phyloP scores from a whole-genome alignment of 1,140 invertebrate genomes.

The Leucophenga varia region DNA sequence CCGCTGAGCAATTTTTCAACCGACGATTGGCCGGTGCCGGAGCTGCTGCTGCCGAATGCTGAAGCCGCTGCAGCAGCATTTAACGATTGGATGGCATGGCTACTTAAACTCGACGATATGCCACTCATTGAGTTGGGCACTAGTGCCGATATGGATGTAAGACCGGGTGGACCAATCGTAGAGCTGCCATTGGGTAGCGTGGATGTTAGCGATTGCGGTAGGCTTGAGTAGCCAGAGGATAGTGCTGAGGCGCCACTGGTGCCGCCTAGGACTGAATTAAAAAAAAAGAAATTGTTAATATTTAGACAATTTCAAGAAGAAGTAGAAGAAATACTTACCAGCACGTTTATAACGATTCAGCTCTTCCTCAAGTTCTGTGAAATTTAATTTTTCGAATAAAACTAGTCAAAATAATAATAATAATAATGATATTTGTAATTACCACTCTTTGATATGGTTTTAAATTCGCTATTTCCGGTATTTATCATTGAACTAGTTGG shows the following conservation, averaged over 20 bases:
- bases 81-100: slow-evolving; percentile 48
- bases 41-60: slow-evolving; percentile 5
- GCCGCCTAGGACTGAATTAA: slow-evolving; percentile 32
- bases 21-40: slow-evolving; percentile 28
- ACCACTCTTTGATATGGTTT: slow-evolving; percentile 57
- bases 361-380: slow-evolving; percentile 51
- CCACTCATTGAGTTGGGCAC: slow-evolving; percentile 54
- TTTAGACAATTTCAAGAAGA: background rate
- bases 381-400: too few species aligned
- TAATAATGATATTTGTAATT: too few species aligned
- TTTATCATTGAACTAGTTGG: slow-evolving; percentile 54
- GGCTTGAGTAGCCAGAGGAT: slow-evolving; percentile 44
- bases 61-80: slow-evolving; percentile 30
- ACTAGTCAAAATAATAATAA: too few species aligned
- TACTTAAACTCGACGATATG: slow-evolving; percentile 53
- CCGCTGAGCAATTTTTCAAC: slow-evolving; percentile 52
- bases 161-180: slow-evolving; percentile 23
- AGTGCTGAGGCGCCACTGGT: slow-evolving; percentile 39
- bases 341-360: slow-evolving; percentile 54
- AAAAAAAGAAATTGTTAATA: background rate
- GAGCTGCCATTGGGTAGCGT: slow-evolving; percentile 40
- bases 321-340: background rate
- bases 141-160: slow-evolving; percentile 51
- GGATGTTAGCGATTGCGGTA: slow-evolving; percentile 42
- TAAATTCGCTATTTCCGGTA: slow-evolving; percentile 54